Conservation (phyloP, 2,888 invertebrate species). For the Philereme transversata region DNA sequence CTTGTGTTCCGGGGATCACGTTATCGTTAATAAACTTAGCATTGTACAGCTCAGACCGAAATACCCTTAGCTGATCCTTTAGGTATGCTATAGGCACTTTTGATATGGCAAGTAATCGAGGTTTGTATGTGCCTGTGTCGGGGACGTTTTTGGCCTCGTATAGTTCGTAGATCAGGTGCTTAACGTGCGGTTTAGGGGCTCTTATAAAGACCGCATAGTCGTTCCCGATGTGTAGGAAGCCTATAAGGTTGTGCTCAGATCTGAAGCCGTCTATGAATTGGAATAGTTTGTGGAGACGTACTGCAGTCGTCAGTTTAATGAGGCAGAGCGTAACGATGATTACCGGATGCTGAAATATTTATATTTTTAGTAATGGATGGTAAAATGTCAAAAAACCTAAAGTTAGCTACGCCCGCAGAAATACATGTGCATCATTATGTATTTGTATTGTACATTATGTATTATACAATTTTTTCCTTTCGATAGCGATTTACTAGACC, state of each 20-base stretch:
- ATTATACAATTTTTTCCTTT: too few species aligned
- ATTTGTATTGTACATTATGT: too few species aligned
- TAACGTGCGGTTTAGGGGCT: slow-evolving; percentile 63
- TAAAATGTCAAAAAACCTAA: too few species aligned
- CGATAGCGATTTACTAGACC: too few species aligned
- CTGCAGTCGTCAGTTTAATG: slow-evolving; percentile 41
- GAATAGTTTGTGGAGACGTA: slow-evolving; percentile 69
- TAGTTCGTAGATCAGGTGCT: slow-evolving; percentile 63
- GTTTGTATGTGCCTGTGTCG: slow-evolving; percentile 50
- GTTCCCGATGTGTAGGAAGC: slow-evolving; percentile 67
- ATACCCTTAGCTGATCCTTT: slow-evolving; percentile 62
- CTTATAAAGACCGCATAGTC: slow-evolving; percentile 67
- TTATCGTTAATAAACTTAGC: slow-evolving; percentile 63
- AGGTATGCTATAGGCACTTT: slow-evolving; percentile 68
- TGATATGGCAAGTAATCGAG: slow-evolving; percentile 63
- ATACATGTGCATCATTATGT: too few species aligned
- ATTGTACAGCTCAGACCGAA: slow-evolving; percentile 58
- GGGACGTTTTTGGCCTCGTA: slow-evolving; percentile 65
- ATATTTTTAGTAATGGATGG: not conserved
- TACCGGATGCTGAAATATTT: slow-evolving; percentile 44
- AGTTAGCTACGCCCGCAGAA: too few species aligned
- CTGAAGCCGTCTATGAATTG: slow-evolving; percentile 67
- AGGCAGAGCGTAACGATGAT: slow-evolving; percentile 35
- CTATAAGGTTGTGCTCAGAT: slow-evolving; percentile 61
- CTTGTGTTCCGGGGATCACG: slow-evolving; percentile 65